Evolutionary conservation across 2,113 vertebrate species (phyloP), one percentile per base, ranked within the genome.

Genomic region (Brachyhypopomus gauderio): DNA sequence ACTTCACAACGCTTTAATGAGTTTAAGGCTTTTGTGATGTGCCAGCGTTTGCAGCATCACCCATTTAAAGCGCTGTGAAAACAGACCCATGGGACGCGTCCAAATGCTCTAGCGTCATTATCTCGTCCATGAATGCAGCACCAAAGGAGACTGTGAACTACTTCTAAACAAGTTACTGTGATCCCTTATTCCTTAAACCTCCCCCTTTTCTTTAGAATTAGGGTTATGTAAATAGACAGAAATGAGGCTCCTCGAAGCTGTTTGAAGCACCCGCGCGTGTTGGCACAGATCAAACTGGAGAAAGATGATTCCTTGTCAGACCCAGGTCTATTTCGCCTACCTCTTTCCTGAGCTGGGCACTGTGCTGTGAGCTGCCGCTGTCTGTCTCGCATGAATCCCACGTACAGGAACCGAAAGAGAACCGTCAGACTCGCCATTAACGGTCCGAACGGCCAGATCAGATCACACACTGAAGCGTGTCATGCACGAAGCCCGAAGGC

Each of bases 351-450:
- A 14, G 67, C 45, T 17, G 80, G 77, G 82, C 72, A 70, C 20
- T 14, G 80, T 75, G 30, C 69, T 19, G 84, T 85, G 64, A 91
- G 85, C 9, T 70, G 78, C 66, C 85, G 84, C 48, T 85, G 89
- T 64, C 86, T 86, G 81, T 87, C 80, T 72, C 83, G 86, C 63
- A 91, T 45, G 85, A 91, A 88, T 58, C 85, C 87, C 80, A 86
- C 74, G 82, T 87, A 89, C 77, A 88, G 76, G 55, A 90, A 87
- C 25, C 76, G 84, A 71, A 90, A 85, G 52, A 89, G 78, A 73
- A 88, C 25, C 2, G 83, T 77, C 48, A 92, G 75, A 72, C 74
- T 75, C 16, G 87, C 89, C 89, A 91, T 90, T 70, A 63, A 48
- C 30, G 48, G 45, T 58, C n/a, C 5, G 12, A 74, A 56, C 36